Percentiles rank a stretch among this genome's conserved stretches.
Conservation (phyloP, 2,113 vertebrate species). For the Anarhynchus alexandrinus region DNA sequence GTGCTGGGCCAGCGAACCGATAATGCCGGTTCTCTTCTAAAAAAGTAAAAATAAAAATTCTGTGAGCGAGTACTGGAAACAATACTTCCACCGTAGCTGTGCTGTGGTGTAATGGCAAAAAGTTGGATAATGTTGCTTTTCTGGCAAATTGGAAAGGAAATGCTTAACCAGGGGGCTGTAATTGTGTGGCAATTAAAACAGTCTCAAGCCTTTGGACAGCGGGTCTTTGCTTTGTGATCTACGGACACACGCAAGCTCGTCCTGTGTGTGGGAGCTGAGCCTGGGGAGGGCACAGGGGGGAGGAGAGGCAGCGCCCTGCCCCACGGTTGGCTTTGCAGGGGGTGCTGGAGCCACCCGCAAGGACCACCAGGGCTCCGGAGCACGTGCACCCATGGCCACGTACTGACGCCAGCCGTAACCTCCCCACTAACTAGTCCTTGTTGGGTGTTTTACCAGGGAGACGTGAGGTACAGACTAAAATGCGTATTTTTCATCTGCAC, state of each 20-base stretch:
- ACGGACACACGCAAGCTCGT: rapidly evolving
- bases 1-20: constrained; percentile 45
- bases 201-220: not conserved
- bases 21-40: not conserved
- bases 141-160: not conserved
- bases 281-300: not conserved
- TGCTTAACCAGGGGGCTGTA: not conserved
- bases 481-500: rapidly evolving
- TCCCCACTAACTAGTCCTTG: rapidly evolving
- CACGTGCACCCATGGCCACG: rapidly evolving
- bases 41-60: constrained; percentile 25
- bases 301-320: not conserved
- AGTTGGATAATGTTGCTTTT: not conserved
- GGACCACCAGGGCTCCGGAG: not conserved
- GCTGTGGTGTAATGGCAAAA: not conserved
- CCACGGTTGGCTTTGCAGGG: not conserved
- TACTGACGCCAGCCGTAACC: rapidly evolving
- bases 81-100: not conserved
- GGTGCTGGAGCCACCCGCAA: not conserved
- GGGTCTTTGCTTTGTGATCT: not conserved
- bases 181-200: not conserved
- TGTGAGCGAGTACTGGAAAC: not conserved
- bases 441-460: not conserved
- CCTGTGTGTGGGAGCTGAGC: not conserved
- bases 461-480: not conserved